Evolutionary conservation across 2,113 vertebrate species (phyloP).

Genomic region (Oryzias celebensis): DNA sequence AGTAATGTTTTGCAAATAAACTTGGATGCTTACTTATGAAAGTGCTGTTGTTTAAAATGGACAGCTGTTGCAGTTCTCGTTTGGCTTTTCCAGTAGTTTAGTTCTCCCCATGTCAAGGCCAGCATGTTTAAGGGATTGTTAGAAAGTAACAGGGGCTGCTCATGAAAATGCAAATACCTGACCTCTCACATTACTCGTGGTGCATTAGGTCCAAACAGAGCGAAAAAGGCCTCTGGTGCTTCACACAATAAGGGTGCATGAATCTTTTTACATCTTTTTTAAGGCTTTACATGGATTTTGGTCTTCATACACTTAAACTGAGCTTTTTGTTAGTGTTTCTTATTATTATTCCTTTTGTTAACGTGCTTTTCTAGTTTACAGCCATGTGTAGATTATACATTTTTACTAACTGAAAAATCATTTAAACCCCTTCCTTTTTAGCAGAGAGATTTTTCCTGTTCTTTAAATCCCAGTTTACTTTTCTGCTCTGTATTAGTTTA

Average conservation of each 20-base stretch:
- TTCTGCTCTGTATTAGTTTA: no score
- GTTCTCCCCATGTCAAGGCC: constrained; percentile 13
- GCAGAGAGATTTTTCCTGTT: no score
- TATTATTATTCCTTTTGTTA: no score
- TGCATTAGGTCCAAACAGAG: constrained; percentile 40
- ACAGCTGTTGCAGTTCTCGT: constrained; percentile 18
- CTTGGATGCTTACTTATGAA: not conserved
- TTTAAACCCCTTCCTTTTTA: no score
- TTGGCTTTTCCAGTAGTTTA: not conserved
- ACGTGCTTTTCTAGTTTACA: no score
- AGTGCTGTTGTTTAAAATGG: constrained; percentile 11
- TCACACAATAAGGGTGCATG: constrained; percentile 15
- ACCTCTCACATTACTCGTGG: constrained; percentile 20
- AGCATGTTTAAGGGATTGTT: constrained; percentile 14
- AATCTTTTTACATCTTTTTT: constrained; percentile 5
- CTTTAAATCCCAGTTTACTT: no score
- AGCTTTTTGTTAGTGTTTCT: no score
- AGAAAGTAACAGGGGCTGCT: constrained; percentile 3
- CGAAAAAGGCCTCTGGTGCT: constrained; percentile 27
- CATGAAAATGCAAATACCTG: constrained; percentile 43
- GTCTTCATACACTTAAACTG: not conserved
- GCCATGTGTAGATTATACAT: no score
- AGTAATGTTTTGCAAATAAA: not conserved
- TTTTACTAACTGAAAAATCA: no score
- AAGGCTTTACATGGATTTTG: constrained; percentile 11